Evolutionary conservation across 37 sponge, comb jelly and placozoan genomes (phyloP), one percentile per base, ranked within the genome.

Genomic region (Dysidea cf. avara): DNA sequence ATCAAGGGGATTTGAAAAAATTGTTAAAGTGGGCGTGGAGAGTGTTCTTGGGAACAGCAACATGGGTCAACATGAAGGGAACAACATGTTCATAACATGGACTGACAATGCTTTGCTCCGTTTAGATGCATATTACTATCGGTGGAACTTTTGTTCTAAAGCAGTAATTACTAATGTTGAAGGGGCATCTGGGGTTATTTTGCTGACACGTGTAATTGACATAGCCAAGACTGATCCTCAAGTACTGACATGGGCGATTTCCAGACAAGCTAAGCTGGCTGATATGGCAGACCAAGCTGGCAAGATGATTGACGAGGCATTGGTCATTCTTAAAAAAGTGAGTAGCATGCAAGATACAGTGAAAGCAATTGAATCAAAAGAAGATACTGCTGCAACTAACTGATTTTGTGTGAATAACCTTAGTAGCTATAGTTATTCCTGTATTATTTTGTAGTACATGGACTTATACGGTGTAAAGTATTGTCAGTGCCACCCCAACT

Each of bases 41-140:
- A 43, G 26, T 24, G 47, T 73, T 24, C 48, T 73, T 4, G 62
- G 62, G 43, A n/a, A n/a, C n/a, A n/a, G n/a, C n/a, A n/a, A n/a
- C n/a, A n/a, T n/a, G n/a, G n/a, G n/a, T n/a, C n/a, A 73, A 47
- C 50, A 64, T 63, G 66, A 76, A 35, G 20, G 32, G 2, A 35
- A 31, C 2, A 34, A 39, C 7, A 76, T 76, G 77, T 48, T 76
- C 54, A 76, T 76, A 9, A 55, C 50, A 9, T 76, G 77, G 77
- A 52, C 32, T 1, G 31, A 46, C 34, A 76, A 76, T 48, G 64
- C 77, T 13, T 64, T 76, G 12, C 53, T 76, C 49, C 64, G 77
- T 30, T 76, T 64, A 11, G 77, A 76, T 55, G 38, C 77, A 2
- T 76, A 76, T 36, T 76, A 47, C 65, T 76, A 64, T 62, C 64